Conservation (phyloP, 2,797 vertebrate species). For the Sebastes alutus region DNA sequence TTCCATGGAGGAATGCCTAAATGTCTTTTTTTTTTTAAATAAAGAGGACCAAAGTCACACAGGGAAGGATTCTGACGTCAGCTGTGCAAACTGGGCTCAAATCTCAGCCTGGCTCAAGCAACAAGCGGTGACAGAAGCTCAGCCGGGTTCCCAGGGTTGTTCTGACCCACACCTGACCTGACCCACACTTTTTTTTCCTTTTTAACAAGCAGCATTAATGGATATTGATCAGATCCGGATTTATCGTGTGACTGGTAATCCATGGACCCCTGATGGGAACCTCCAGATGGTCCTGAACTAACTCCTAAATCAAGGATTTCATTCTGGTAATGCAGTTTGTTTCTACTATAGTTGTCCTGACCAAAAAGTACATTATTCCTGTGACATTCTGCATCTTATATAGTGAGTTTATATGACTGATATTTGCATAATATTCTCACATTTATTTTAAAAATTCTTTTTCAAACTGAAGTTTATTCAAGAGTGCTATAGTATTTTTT, state of each 20-base stretch:
- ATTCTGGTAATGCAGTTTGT: constrained; percentile 24
- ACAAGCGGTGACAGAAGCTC: constrained; percentile 51
- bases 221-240: constrained; percentile 68
- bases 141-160: constrained; percentile 49
- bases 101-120: constrained; percentile 41
- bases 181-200: constrained; percentile 14
- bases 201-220: constrained; percentile 44
- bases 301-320: constrained; percentile 47
- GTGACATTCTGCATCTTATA: neutral
- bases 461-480: neutral
- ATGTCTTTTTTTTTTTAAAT: neutral
- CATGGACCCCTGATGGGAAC: constrained; percentile 43
- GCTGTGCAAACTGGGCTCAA: constrained; percentile 45
- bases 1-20: neutral
- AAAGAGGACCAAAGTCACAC: constrained; percentile 3
- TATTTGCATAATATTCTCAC: neutral
- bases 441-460: neutral
- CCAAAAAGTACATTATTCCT: neutral
- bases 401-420: neutral
- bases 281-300: constrained; percentile 62
- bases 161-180: constrained; percentile 33
- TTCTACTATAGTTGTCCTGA: neutral
- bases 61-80: constrained; percentile 15
- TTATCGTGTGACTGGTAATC: constrained; percentile 59
- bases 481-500: too few species aligned